Base-by-base conservation (phyloP, 2,888 invertebrate species). In the Drosophila silvestris region DNA sequence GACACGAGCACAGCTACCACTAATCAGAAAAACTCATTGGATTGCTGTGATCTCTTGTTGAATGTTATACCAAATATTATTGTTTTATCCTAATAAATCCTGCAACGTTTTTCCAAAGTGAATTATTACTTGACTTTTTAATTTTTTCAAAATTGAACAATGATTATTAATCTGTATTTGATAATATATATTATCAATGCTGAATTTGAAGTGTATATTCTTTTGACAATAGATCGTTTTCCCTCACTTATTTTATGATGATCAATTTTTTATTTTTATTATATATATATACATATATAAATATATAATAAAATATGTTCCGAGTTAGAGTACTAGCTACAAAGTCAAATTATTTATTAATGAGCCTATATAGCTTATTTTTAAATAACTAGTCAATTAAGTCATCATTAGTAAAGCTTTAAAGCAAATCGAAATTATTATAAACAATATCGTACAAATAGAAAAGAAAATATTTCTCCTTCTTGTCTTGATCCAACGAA, bases 11-110 rank as follows among this genome's bases (percentile, higher is more conserved):
- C 72, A 85, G 88, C 66, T 73, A 87, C 44, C 79, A 84, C 37
- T 85, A 69, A 76, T 5, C 37, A 9, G 26, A 9, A 28, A 10
- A 10, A 28, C 26, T 39, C 28, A 7, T 10, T 30, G 19, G 64
- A 82, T 64, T 66, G 50, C 39, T 57, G 75, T 50, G 39, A 72
- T 74, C 69, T 59, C 62, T 32, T 16, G 32, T 37, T 77, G 56
- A 59, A 50, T 70, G 35, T 53, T 65, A 41, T 70, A 88, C 86
- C 85, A 88, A 88, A 85, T 68, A 68, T 81, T 83, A 85, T 79
- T 79, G 66, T 80, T 73, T 78, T 76, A 83, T 50, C 10, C 61
- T 9, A 83, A 74, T 76, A 85, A 88, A 85, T 47, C 52, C 37
- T 58, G 84, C 85, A 88, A 83, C 26, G 0, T 77, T 77, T 81